phyloP scores from a whole-genome alignment of 2,888 invertebrate species.

The Drosophila koepferae region DNA sequence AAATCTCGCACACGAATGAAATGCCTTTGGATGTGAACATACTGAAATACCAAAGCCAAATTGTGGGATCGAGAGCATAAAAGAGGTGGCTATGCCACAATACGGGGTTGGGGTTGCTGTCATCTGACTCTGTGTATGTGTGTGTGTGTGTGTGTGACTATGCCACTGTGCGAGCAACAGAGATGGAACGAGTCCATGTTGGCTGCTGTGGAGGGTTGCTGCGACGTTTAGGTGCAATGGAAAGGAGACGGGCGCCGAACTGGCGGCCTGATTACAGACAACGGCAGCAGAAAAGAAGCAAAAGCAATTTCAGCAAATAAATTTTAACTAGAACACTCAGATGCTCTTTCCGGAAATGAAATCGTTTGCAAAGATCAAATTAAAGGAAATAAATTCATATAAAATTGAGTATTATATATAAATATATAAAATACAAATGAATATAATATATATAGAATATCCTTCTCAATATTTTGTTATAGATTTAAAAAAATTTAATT shows the following conservation, averaged over 20 bases:
- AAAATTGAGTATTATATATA: not conserved
- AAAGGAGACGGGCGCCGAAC: constrained; percentile 36
- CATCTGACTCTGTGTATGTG: not conserved
- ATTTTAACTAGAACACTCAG: not conserved
- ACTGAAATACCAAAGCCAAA: constrained; percentile 40
- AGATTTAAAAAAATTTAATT: not conserved
- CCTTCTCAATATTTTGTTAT: too few relatives aligned
- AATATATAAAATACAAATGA: not conserved
- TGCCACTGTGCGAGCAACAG: constrained; percentile 17
- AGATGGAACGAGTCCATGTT: constrained; percentile 22
- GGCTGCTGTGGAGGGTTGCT: constrained; percentile 54
- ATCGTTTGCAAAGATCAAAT: not conserved
- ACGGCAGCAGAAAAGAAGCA: constrained; percentile 4
- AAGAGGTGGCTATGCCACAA: constrained; percentile 22
- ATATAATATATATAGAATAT: not conserved
- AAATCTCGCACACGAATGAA: constrained; percentile 62
- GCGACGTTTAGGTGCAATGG: constrained; percentile 5
- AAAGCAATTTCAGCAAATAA: not conserved
- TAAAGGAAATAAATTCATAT: not conserved
- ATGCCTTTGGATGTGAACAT: constrained; percentile 39
- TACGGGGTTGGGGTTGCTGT: constrained; percentile 8
- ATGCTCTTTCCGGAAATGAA: constrained; percentile 19
- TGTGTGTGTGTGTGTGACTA: constrained; percentile 9
- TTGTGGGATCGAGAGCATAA: constrained; percentile 58
- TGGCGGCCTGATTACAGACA: constrained; percentile 59